These are phyloP conservation scores for Aplochiton taeniatus DNA, from an alignment of 2,797 vertebrate species.

Conservation along the genomic window DNA sequence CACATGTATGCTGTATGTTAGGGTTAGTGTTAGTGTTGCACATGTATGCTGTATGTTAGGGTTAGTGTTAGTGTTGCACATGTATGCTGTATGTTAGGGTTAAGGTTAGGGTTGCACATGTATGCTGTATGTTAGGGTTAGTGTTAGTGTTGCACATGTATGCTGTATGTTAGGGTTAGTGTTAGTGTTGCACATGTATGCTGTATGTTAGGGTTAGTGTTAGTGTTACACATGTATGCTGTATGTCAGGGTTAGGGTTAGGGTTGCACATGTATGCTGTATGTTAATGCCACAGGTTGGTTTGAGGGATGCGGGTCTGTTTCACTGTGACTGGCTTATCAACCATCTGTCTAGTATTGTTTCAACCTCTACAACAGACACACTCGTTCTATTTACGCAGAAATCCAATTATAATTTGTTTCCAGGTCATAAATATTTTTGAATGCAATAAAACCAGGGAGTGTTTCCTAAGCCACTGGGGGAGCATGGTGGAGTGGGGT, in stretches of 20 bases:
- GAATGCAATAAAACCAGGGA: conserved; percentile 19
- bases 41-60: too few relatives aligned
- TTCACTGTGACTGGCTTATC: conserved; percentile 24
- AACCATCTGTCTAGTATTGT: conserved; percentile 22
- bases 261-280: not conserved
- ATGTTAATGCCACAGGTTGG: not conserved
- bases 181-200: conserved; percentile 34
- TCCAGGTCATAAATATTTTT: conserved; percentile 42
- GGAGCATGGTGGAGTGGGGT: too few relatives aligned
- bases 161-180: too few relatives aligned
- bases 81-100: too few relatives aligned
- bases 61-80: too few relatives aligned
- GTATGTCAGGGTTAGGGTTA: too few relatives aligned
- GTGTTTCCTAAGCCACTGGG: not conserved
- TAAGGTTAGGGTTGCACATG: too few relatives aligned
- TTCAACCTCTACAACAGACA: conserved; percentile 17
- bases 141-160: too few relatives aligned
- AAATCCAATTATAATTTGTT: conserved; percentile 21
- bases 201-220: conserved; percentile 44
- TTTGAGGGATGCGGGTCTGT: conserved; percentile 9
- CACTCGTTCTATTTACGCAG: not conserved
- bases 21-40: too few relatives aligned
- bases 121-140: too few relatives aligned
- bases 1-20: too few relatives aligned
- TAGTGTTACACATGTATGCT: too few relatives aligned